A percentile compares a stretch with the other conserved stretches of the same genome.
phyloP scores from a whole-genome alignment of 2,888 invertebrate species.

The Nematopogon swammerdamellus region DNA sequence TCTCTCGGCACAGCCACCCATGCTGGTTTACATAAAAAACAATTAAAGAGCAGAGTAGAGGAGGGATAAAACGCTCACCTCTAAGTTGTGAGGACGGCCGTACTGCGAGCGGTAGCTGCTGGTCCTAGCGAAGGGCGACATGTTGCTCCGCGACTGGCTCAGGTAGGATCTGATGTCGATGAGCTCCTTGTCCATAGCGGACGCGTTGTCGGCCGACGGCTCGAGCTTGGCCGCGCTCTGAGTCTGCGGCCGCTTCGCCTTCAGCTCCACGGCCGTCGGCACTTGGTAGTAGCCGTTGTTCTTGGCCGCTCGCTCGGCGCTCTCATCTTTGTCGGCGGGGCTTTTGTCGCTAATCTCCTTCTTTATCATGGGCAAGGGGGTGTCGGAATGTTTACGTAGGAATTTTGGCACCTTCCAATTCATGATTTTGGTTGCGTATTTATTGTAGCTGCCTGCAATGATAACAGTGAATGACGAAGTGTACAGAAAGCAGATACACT shows the following conservation, averaged over 20 bases:
- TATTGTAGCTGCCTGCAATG: conserved; percentile 56
- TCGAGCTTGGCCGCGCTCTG: conserved; percentile 40
- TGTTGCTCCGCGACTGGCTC: conserved; percentile 70
- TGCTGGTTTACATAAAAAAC: too few species aligned
- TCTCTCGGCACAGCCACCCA: too few species aligned
- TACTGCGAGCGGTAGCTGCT: conserved; percentile 71
- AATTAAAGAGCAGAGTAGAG: too few species aligned
- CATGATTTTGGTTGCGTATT: conserved; percentile 55
- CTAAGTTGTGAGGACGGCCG: conserved; percentile 55
- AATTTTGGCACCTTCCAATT: conserved; percentile 70
- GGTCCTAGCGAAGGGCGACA: conserved; percentile 66
- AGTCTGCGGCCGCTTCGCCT: conserved; percentile 18
- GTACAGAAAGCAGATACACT: too few species aligned
- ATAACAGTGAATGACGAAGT: neutral
- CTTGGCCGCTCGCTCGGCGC: conserved; percentile 21
- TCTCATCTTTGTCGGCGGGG: conserved; percentile 29
- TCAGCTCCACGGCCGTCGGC: conserved; percentile 57
- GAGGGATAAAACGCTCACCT: too few species aligned
- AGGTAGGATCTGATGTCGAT: conserved; percentile 71
- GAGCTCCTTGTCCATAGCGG: conserved; percentile 59
- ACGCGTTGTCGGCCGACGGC: conserved; percentile 42
- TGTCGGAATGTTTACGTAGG: conserved; percentile 59
- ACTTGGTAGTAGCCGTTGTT: conserved; percentile 61
- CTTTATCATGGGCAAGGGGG: conserved; percentile 42
- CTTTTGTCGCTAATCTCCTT: conserved; percentile 38